A percentile compares a stretch with the other conserved stretches of the same genome.
These are phyloP conservation scores for Meda fulgida DNA, from an alignment of 2,797 vertebrate species.

Conservation along the genomic window DNA sequence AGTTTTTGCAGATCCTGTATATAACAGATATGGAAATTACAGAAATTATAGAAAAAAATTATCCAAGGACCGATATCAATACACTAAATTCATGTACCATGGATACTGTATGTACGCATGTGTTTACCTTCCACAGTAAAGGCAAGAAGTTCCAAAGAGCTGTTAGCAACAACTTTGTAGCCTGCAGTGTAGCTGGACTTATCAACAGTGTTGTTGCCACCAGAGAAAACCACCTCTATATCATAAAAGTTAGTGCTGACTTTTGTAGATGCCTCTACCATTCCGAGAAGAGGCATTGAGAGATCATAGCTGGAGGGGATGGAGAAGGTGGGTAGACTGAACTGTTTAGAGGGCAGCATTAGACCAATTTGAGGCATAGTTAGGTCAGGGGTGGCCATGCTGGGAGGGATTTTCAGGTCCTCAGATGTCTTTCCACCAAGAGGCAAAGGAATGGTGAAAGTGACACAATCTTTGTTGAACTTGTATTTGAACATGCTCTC, in stretches of 20 bases:
- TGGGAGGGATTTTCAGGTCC: constrained; percentile 77
- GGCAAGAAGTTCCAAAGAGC: constrained; percentile 82
- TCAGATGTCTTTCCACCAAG: constrained; percentile 86
- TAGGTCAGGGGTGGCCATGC: constrained; percentile 77
- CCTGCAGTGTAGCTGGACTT: constrained; percentile 71
- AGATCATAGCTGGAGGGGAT: constrained; percentile 83
- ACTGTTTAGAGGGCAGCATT: constrained; percentile 74
- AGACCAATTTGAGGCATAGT: constrained; percentile 78
- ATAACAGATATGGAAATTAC: constrained; percentile 50
- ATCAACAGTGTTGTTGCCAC: constrained; percentile 81
- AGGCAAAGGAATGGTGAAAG: constrained; percentile 85
- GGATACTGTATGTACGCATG: constrained; percentile 19
- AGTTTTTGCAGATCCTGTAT: constrained; percentile 79
- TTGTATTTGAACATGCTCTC: constrained; percentile 83
- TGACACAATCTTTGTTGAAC: constrained; percentile 82
- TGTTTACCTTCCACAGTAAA: constrained; percentile 86
- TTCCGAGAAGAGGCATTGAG: constrained; percentile 82
- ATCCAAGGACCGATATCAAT: neutral
- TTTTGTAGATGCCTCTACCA: constrained; percentile 82
- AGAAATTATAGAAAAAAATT: neutral
- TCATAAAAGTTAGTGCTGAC: constrained; percentile 91
- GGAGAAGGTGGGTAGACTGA: constrained; percentile 82
- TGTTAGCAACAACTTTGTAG: constrained; percentile 79
- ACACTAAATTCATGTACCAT: neutral
- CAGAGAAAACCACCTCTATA: constrained; percentile 81